A percentile compares a stretch with the other conserved stretches of the same genome.
These are phyloP conservation scores for Rambutsinella grinnellia DNA, from an alignment of 2,888 invertebrate genomes.

Conservation along the genomic window DNA sequence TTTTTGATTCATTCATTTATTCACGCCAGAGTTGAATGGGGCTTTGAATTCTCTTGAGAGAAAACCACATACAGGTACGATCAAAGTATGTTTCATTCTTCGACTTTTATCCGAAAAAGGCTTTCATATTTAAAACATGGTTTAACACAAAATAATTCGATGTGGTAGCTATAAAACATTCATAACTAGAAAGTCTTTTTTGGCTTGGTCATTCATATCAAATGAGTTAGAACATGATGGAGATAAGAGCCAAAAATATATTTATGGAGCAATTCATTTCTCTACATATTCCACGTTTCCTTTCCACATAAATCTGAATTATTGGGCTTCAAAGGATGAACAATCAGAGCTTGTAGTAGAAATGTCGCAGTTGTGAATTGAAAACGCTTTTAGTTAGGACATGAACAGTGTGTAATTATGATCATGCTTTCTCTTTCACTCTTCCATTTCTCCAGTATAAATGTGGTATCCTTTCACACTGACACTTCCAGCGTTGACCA, in stretches of 20 bases:
- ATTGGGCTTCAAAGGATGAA: too few species aligned
- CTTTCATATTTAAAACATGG: conserved; percentile 19
- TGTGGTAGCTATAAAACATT: too few species aligned
- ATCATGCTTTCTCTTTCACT: neutral
- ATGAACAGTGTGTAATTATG: neutral
- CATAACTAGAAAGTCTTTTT: neutral
- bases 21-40: conserved; percentile 29
- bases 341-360: too few species aligned
- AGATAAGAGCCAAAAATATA: neutral
- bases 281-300: too few species aligned
- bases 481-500: neutral
- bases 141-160: conserved; percentile 2
- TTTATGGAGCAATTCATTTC: too few species aligned
- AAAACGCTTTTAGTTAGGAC: too few species aligned
- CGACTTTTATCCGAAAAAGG: neutral
- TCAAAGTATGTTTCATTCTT: conserved; percentile 6
- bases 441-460: neutral
- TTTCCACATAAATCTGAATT: too few species aligned
- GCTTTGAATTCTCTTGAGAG: conserved; percentile 29
- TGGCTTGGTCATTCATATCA: neutral
- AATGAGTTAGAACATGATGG: neutral
- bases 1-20: conserved; percentile 49
- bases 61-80: neutral
- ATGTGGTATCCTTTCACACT: neutral
- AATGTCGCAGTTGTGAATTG: too few species aligned